Percentiles rank a stretch among this genome's conserved stretches.
phyloP scores from a whole-genome alignment of 2,888 invertebrate genomes.

The Oligia fasciuncula region DNA sequence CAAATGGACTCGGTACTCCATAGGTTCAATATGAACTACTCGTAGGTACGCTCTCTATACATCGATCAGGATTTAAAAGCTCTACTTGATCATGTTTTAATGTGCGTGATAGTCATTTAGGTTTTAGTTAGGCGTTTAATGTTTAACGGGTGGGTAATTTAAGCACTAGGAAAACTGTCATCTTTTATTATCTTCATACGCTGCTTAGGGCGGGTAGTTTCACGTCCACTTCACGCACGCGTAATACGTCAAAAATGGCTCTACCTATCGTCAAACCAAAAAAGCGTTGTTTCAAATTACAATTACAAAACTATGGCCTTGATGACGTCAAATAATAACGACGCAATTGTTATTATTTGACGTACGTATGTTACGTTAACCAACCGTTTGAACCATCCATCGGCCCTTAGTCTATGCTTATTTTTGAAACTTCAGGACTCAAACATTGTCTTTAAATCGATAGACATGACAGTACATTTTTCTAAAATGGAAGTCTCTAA shows the following conservation, averaged over 20 bases:
- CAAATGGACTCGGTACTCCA: neutral
- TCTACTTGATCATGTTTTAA: neutral
- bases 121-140: neutral
- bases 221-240: too few species aligned
- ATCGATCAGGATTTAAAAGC: neutral
- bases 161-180: neutral
- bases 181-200: neutral
- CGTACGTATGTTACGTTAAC: too few species aligned
- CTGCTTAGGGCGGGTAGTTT: too few species aligned
- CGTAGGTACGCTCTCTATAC: neutral
- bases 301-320: too few species aligned
- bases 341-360: too few species aligned
- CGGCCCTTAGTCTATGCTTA: too few species aligned
- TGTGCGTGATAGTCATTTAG: neutral
- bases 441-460: neutral
- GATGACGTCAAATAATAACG: too few species aligned
- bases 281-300: too few species aligned
- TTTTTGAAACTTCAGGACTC: neutral
- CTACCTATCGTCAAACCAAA: too few species aligned
- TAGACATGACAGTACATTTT: neutral
- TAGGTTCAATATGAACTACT: neutral
- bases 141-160: too few species aligned
- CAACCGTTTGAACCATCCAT: too few species aligned
- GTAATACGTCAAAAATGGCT: too few species aligned
- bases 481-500: neutral